phyloP scores from a whole-genome alignment of 2,888 invertebrate species.

The Phaonia tiefii region DNA sequence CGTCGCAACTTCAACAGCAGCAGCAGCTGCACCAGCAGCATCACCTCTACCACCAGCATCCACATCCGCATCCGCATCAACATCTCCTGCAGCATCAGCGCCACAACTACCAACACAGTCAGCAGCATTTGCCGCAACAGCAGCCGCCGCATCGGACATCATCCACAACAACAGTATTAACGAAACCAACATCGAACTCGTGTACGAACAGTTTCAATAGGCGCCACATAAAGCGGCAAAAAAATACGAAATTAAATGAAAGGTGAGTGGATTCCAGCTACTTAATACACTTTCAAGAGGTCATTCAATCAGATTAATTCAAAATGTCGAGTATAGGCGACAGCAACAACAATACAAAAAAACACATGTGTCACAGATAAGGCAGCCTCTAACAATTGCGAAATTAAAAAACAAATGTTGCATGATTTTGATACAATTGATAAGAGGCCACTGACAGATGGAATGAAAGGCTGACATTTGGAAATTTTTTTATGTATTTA shows the following conservation, averaged over 20 bases:
- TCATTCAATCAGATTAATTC: neutral
- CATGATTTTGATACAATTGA: too few species aligned
- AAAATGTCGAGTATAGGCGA: neutral
- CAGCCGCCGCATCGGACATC: constrained; percentile 28
- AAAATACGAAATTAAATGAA: constrained; percentile 79
- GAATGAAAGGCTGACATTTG: too few species aligned
- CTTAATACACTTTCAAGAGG: neutral
- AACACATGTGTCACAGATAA: too few species aligned
- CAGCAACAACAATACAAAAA: neutral
- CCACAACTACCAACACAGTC: constrained; percentile 67
- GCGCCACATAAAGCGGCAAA: constrained; percentile 78
- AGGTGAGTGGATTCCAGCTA: constrained; percentile 73
- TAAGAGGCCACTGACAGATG: too few species aligned
- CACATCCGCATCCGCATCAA: constrained; percentile 57
- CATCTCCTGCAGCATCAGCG: constrained; percentile 61
- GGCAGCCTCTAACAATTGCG: too few species aligned
- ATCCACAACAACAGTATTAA: constrained; percentile 71
- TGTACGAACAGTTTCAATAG: constrained; percentile 80
- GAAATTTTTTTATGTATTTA: too few species aligned
- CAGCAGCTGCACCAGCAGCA: constrained; percentile 46
- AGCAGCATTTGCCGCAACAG: constrained; percentile 65
- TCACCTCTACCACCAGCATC: constrained; percentile 42
- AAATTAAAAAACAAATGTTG: neutral
- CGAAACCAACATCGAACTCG: constrained; percentile 79
- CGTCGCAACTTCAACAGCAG: constrained; percentile 55